Conservation (phyloP, 2,888 invertebrate genomes). For the Clusia tigrina region DNA sequence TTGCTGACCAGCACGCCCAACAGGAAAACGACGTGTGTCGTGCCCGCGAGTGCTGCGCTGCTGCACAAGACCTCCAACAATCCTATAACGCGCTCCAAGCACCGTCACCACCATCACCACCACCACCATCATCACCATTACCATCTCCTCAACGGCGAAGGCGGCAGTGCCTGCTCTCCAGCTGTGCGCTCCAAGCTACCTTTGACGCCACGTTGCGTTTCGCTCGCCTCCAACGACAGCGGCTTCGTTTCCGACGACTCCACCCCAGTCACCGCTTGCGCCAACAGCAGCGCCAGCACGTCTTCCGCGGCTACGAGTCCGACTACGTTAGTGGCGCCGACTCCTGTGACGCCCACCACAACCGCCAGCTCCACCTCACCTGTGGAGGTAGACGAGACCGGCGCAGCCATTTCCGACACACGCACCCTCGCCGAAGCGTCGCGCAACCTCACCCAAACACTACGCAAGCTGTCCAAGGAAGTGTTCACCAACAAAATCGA, state of each 20-base stretch:
- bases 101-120: slow-evolving; percentile 58
- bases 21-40: slow-evolving; percentile 28
- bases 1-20: slow-evolving; percentile 34
- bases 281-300: slow-evolving; percentile 18
- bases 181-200: background rate
- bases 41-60: slow-evolving; percentile 20
- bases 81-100: slow-evolving; percentile 58
- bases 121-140: slow-evolving; percentile 60
- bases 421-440: slow-evolving; percentile 88
- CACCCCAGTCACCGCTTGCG: slow-evolving; percentile 14
- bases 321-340: slow-evolving; percentile 15
- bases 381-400: slow-evolving; percentile 57
- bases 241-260: slow-evolving; percentile 32
- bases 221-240: slow-evolving; percentile 34
- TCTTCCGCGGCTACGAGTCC: background rate
- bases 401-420: slow-evolving; percentile 68
- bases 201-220: background rate
- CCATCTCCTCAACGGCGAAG: slow-evolving; percentile 53
- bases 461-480: slow-evolving; percentile 88
- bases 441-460: slow-evolving; percentile 88
- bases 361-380: slow-evolving; percentile 18
- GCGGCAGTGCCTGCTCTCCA: slow-evolving; percentile 6
- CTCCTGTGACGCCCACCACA: slow-evolving; percentile 29
- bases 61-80: slow-evolving; percentile 63
- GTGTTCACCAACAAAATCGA: slow-evolving; percentile 77